phyloP scores from a whole-genome alignment of 2,888 invertebrate genomes.

The Campoplex nolae region DNA sequence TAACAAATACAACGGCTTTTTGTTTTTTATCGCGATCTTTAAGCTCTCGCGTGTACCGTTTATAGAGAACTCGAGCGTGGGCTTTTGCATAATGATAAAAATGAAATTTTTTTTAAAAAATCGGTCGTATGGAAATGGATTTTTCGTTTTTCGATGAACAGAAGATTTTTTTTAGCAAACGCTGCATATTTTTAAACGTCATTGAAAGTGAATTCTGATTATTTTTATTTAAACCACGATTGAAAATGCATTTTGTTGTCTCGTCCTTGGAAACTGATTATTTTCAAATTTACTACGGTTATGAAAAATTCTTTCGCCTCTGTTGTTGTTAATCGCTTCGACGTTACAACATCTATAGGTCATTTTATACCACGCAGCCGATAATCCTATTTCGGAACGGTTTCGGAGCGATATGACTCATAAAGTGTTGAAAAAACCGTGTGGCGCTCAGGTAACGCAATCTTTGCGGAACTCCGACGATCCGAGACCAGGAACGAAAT shows the following conservation, averaged over 20 bases:
- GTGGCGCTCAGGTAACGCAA: slow-evolving; percentile 54
- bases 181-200: too few species aligned
- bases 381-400: not conserved
- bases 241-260: not conserved
- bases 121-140: not conserved
- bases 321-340: not conserved
- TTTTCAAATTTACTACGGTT: not conserved
- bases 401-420: slow-evolving; percentile 15
- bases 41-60: not conserved
- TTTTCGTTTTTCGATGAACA: not conserved
- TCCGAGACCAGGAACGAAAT: slow-evolving; percentile 68
- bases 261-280: not conserved
- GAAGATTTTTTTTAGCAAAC: not conserved
- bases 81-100: not conserved
- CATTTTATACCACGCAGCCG: not conserved
- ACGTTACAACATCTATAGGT: not conserved
- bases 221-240: not conserved
- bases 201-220: not conserved
- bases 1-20: not conserved
- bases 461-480: slow-evolving; percentile 26
- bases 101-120: not conserved
- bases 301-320: not conserved
- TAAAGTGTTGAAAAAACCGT: slow-evolving; percentile 39
- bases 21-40: not conserved
- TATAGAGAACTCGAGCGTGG: not conserved